Base-by-base conservation (phyloP, 2,113 vertebrate genomes). In the Brevimyrus niger region DNA sequence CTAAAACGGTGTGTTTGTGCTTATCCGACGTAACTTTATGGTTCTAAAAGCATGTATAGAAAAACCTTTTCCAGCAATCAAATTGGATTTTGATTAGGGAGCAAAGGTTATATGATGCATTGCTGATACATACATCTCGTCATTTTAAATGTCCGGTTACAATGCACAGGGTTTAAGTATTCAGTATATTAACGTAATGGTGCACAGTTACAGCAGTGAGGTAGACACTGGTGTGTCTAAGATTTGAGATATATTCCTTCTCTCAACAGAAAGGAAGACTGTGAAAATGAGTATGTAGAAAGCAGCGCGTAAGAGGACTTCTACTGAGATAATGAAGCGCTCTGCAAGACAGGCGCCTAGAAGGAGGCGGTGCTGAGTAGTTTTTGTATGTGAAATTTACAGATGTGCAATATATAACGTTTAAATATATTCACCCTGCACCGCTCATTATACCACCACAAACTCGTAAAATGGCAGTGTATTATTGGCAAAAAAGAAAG, bases 271-370 rank as follows among this genome's bases (percentile, higher is more conserved):
- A 94, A 92, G 90, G 89, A 90, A 92, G 93, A 94, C 93, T 92
- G 94, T 94, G 95, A 95, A 95, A 95, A 95, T 93, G 94, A 94
- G 95, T 94, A 94, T 93, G 93, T 95, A 93, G 93, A 94, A 95
- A 95, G 95, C 93, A 93, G 94, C 95, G 95, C 92, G 94, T 94
- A 93, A 91, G 93, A 94, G 92, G 92, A 93, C 93, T 94, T 80
- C 15, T 80, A 80, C 89, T 86, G 90, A 94, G 94, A 94, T 95
- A 93, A 95, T 96, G 95, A 94, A 94, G 93, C 94, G 94, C 90
- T 89, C 90, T 93, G 91, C 93, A 94, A 94, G 93, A 94, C 93
- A 93, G 91, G 92, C 93, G 44, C 47, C 44, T 92, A 91, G 91
- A 91, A 89, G 91, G 91, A 93, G 91, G 91, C 92, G 92, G 35